phyloP scores from a whole-genome alignment of 2,888 invertebrate genomes.

The Pseudococcus jackbeardsleyi region DNA sequence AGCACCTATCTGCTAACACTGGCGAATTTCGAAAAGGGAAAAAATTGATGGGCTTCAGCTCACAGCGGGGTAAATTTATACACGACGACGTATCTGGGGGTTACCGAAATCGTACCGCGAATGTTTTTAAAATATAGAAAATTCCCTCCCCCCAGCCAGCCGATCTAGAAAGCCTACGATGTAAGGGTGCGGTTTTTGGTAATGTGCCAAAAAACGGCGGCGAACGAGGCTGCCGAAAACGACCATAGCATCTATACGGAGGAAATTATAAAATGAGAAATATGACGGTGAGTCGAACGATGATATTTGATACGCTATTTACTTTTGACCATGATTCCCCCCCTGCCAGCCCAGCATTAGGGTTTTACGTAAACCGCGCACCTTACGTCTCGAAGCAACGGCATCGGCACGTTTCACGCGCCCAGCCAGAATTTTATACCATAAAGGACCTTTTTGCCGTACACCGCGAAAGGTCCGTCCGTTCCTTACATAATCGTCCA shows the following conservation, averaged over 20 bases:
- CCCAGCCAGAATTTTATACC: background rate
- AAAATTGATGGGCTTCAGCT: background rate
- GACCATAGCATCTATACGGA: background rate
- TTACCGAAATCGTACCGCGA: background rate
- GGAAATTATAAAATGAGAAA: slow-evolving; percentile 35
- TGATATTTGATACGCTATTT: slow-evolving; percentile 35
- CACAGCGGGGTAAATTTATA: background rate
- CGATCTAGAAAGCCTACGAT: too few species aligned
- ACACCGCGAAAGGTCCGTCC: background rate
- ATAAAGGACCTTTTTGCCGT: slow-evolving; percentile 4
- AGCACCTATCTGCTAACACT: too few species aligned
- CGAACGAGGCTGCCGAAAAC: background rate
- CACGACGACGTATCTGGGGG: background rate
- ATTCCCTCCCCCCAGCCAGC: background rate
- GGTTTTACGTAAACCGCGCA: background rate
- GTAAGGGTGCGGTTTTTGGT: background rate
- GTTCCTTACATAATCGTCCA: slow-evolving; percentile 14
- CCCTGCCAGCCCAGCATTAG: background rate
- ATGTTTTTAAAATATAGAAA: slow-evolving; percentile 1
- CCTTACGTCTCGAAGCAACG: background rate
- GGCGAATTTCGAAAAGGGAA: background rate
- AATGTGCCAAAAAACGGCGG: background rate
- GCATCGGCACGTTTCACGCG: background rate
- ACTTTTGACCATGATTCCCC: background rate
- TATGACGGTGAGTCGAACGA: slow-evolving; percentile 12